Conservation (phyloP, 1,140 invertebrate genomes). For the Plutomurus gul region DNA sequence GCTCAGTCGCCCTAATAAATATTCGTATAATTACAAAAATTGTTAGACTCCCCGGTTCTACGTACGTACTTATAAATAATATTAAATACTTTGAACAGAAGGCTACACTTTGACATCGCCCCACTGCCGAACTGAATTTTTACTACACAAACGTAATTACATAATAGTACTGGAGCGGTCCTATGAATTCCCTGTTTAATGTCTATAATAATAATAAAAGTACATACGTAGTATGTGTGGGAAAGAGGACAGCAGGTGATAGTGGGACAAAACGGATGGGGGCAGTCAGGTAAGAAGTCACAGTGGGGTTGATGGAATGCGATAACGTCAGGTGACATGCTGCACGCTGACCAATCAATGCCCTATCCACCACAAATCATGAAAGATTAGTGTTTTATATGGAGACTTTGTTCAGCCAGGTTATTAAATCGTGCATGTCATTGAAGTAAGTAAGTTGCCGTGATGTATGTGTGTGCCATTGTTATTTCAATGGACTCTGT, state of each 20-base stretch:
- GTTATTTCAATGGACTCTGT: no score
- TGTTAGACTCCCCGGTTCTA: no score
- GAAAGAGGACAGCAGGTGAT: neutral
- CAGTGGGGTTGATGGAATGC: neutral
- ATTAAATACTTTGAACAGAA: no score
- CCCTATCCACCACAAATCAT: constrained; percentile 17
- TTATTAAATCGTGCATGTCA: constrained; percentile 46
- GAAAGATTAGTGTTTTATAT: constrained; percentile 4
- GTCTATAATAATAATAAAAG: neutral
- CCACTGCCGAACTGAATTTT: no score
- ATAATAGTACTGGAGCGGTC: no score
- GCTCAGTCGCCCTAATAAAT: no score
- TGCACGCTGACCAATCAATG: constrained; percentile 30
- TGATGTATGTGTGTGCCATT: neutral
- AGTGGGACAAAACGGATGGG: neutral
- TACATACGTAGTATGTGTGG: neutral
- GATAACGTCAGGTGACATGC: constrained; percentile 34
- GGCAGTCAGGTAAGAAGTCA: constrained; percentile 15
- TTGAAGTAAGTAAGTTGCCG: constrained; percentile 44
- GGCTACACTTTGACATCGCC: no score
- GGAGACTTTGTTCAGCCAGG: neutral
- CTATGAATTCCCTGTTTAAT: neutral
- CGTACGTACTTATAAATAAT: no score
- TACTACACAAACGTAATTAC: no score
- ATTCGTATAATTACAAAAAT: neutral